These are phyloP conservation scores for Drosophila affinis DNA, from an alignment of 2,888 invertebrate genomes.

Conservation along the genomic window DNA sequence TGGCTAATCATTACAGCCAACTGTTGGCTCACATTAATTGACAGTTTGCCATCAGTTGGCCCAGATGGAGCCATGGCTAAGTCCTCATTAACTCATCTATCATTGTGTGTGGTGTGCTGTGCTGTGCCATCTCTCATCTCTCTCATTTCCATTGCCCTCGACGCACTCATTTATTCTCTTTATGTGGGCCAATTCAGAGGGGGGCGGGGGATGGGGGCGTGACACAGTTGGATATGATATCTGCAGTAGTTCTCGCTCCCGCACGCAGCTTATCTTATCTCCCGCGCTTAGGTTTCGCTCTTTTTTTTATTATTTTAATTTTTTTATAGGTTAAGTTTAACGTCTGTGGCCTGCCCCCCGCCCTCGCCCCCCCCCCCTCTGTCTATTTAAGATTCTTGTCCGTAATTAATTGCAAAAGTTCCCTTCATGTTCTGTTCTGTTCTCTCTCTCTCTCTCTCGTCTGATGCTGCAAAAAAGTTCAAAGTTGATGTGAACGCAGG, in stretches of 20 bases:
- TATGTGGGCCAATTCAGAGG: slow-evolving; percentile 54
- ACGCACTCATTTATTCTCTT: slow-evolving; percentile 34
- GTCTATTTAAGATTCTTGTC: slow-evolving; percentile 49
- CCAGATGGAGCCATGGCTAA: slow-evolving; percentile 19
- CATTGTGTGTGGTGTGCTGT: slow-evolving; percentile 38
- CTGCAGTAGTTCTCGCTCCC: slow-evolving; percentile 25
- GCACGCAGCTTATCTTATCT: slow-evolving; percentile 20
- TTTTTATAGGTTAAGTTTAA: slow-evolving; percentile 31
- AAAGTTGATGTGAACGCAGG: slow-evolving; percentile 53
- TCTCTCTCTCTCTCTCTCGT: slow-evolving; percentile 35
- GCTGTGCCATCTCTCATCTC: not conserved
- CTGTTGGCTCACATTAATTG: slow-evolving; percentile 49
- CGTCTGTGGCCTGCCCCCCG: not conserved
- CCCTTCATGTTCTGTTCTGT: slow-evolving; percentile 36
- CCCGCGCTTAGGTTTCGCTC: slow-evolving; percentile 4
- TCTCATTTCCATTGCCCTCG: not conserved
- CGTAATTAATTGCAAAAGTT: slow-evolving; percentile 76
- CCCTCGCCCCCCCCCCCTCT: slow-evolving; percentile 10
- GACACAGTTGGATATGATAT: slow-evolving; percentile 31
- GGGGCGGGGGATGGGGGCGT: slow-evolving; percentile 18
- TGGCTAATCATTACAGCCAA: slow-evolving; percentile 24
- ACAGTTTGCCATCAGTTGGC: slow-evolving; percentile 46
- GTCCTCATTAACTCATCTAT: slow-evolving; percentile 60
- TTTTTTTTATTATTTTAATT: slow-evolving; percentile 24
- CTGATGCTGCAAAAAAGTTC: slow-evolving; percentile 43